These are phyloP conservation scores for Pteronura brasiliensis DNA, from an alignment of 2,113 vertebrate species.

Conservation along the genomic window DNA sequence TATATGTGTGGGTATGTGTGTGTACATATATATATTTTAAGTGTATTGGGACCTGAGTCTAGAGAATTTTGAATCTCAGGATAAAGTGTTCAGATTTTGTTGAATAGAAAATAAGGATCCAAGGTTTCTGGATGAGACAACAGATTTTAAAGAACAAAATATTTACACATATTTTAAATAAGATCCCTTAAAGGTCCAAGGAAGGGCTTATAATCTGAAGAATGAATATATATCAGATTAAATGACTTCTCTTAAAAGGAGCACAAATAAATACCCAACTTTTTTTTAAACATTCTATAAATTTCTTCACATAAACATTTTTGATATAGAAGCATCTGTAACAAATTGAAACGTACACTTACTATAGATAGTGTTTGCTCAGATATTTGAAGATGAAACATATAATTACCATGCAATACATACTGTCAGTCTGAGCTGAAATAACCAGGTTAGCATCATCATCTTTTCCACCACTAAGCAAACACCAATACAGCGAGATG, in stretches of 20 bases:
- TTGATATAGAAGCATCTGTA: background rate
- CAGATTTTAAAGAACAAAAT: background rate
- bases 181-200: background rate
- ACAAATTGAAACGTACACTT: background rate
- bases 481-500: background rate
- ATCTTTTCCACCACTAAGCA: background rate
- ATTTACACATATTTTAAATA: background rate
- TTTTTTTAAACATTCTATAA: background rate
- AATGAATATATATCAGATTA: background rate
- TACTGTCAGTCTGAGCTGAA: background rate
- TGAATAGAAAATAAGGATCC: background rate
- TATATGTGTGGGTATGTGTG: background rate
- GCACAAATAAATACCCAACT: background rate
- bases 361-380: background rate
- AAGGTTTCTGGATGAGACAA: background rate
- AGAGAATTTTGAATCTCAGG: background rate
- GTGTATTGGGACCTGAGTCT: background rate
- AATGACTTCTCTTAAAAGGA: background rate
- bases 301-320: background rate
- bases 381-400: background rate
- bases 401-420: background rate
- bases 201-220: background rate
- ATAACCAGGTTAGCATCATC: background rate
- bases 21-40: background rate
- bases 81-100: background rate